Base-by-base conservation (phyloP, 2,113 vertebrate genomes). In the Machaerirhynchus nigripectus region DNA sequence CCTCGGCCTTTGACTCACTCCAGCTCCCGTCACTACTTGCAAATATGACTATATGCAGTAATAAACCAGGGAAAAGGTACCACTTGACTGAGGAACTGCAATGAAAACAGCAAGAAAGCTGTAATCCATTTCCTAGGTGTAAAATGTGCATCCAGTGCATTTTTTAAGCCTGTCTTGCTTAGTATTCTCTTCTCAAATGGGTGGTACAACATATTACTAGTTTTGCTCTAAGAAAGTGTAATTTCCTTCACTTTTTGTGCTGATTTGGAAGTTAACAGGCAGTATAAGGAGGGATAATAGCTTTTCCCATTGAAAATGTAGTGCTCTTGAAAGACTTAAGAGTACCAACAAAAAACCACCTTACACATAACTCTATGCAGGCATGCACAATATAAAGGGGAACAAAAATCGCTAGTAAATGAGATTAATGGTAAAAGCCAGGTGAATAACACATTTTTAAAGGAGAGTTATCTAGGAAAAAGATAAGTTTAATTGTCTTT, bases 401-500 rank as follows among this genome's bases (percentile, higher is more conserved):
- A 75, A 86, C 5, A 42, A 67, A 90, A 82, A 50, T 37, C 2
- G 0, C 44, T 68, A 47, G 16, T 42, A 83, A 78, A n/a, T 87
- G 46, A 83, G 47, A 94, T 93, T 68, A 94, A 92, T 39, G 49
- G 80, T 40, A 93, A 93, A 90, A 95, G 31, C 65, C 76, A 89
- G 28, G 47, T 79, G 88, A 65, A 39, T 64, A 96, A 89, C 63
- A 84, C 50, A 73, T 85, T 89, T 95, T 87, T 94, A 76, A 75
- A 84, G 90, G 81, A 89, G 96, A 87, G 49, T 91, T 91, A 91
- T 93, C 80, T 80, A 84, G 44, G 89, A 89, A 95, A 93, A 96
- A 97, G 91, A 17, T 92, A 94, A 74, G 63, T 74, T 80, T 97
- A 93, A 97, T 96, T 96, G 84, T 94, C 95, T 98, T 97, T 97